These are phyloP conservation scores for Eudemis profundana DNA, from an alignment of 2,888 invertebrate species.

Conservation along the genomic window DNA sequence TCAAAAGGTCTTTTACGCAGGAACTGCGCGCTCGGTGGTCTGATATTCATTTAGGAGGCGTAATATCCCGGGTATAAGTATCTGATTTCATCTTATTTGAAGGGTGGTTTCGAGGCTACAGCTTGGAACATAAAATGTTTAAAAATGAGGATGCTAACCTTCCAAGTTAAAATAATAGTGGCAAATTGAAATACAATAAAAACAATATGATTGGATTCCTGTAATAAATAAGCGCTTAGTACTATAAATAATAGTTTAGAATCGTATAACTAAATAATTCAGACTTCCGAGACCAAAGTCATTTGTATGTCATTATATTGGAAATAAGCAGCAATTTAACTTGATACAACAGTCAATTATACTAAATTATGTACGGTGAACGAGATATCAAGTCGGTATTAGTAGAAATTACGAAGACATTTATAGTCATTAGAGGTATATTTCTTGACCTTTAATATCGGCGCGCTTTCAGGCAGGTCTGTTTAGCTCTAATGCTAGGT, in stretches of 20 bases:
- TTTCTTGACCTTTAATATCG: conserved; percentile 10
- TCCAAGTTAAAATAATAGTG: background rate
- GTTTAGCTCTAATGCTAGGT: conserved; percentile 6
- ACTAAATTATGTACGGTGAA: conserved; percentile 13
- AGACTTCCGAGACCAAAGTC: background rate
- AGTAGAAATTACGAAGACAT: background rate
- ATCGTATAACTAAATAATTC: background rate
- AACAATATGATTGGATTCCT: background rate
- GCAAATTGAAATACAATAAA: background rate
- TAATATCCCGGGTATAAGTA: conserved; percentile 41
- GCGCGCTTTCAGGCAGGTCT: conserved; percentile 7
- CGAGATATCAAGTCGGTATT: background rate
- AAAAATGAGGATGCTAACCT: conserved; percentile 4
- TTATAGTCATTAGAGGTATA: background rate
- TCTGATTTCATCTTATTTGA: conserved; percentile 41
- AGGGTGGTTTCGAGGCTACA: conserved; percentile 15
- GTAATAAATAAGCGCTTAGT: too few species aligned
- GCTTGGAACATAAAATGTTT: conserved; percentile 7
- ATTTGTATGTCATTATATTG: background rate
- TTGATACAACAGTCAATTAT: conserved; percentile 2
- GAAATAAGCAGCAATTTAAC: conserved; percentile 11
- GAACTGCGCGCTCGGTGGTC: conserved; percentile 70
- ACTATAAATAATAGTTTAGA: too few species aligned
- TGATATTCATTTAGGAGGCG: conserved; percentile 55
- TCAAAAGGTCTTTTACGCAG: conserved; percentile 68